Evolutionary conservation across 2,797 vertebrate genomes (phyloP).

Genomic region (Hydrocynus forskahlii): DNA sequence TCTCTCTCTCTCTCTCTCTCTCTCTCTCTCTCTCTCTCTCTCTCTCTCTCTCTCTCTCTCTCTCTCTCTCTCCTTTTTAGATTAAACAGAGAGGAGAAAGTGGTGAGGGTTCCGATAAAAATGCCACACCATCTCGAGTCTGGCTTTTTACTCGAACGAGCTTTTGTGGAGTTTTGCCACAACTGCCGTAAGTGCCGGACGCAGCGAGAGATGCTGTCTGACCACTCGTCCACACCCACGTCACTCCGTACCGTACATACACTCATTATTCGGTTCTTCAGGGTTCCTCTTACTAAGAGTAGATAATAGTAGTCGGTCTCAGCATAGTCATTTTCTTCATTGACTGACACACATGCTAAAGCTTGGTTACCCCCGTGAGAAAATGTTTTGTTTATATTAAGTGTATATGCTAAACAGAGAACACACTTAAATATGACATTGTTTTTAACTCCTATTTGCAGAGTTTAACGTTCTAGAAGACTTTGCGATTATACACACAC

Average conservation of each 20-base stretch:
- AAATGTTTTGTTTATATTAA: no score
- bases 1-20: constrained; percentile 35
- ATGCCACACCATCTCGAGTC: constrained; percentile 14
- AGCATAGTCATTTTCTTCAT: background rate
- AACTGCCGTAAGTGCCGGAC: background rate
- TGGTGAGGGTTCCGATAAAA: constrained; percentile 32
- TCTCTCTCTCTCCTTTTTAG: constrained; percentile 3
- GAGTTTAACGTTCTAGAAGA: no score
- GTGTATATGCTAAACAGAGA: no score
- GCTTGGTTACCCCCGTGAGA: no score
- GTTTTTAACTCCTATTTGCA: no score
- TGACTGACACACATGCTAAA: background rate
- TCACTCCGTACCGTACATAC: background rate
- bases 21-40: constrained; percentile 45
- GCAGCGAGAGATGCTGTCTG: background rate
- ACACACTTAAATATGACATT: no score
- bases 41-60: background rate
- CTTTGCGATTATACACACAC: no score
- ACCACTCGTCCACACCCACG: background rate
- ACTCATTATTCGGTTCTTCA: background rate
- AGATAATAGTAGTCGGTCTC: background rate
- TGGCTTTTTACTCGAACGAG: constrained; percentile 3
- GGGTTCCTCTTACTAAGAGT: background rate
- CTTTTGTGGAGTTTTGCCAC: constrained; percentile 52
- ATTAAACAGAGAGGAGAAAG: constrained; percentile 41